Conservation (phyloP, 2,888 invertebrate species). For the Cosmia pyralina region DNA sequence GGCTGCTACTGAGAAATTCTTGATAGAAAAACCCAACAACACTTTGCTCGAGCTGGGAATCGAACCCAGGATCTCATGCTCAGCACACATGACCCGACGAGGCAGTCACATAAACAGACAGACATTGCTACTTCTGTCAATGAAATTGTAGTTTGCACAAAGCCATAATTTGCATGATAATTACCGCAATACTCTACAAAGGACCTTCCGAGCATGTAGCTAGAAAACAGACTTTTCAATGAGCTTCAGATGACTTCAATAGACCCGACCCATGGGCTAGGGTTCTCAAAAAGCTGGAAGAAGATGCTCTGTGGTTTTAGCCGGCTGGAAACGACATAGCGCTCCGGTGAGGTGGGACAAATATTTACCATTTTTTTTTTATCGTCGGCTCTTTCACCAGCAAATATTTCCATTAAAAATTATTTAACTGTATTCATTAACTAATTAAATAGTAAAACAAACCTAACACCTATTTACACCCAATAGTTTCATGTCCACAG, state of each 20-base stretch:
- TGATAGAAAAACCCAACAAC: too few species aligned
- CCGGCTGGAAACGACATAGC: background rate
- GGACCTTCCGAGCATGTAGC: too few species aligned
- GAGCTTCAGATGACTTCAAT: background rate
- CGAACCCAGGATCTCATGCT: too few species aligned
- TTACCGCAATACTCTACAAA: too few species aligned
- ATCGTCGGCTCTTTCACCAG: background rate
- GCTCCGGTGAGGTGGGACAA: background rate
- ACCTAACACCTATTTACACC: background rate
- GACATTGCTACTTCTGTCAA: background rate
- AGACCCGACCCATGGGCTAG: background rate
- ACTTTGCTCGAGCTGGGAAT: too few species aligned
- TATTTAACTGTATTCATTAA: too few species aligned
- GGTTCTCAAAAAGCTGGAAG: background rate
- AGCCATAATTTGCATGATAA: background rate
- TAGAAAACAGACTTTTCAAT: background rate
- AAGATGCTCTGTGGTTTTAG: background rate
- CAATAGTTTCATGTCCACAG: background rate
- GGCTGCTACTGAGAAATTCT: too few species aligned
- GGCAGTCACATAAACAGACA: too few species aligned
- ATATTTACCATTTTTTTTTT: background rate
- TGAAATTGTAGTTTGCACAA: background rate
- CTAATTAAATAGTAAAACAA: background rate
- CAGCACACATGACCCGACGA: too few species aligned
- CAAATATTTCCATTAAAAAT: too few species aligned